Conservation (phyloP, 53 echinoderm and acorn worm genomes). For the Hippasteria phrygiana region DNA sequence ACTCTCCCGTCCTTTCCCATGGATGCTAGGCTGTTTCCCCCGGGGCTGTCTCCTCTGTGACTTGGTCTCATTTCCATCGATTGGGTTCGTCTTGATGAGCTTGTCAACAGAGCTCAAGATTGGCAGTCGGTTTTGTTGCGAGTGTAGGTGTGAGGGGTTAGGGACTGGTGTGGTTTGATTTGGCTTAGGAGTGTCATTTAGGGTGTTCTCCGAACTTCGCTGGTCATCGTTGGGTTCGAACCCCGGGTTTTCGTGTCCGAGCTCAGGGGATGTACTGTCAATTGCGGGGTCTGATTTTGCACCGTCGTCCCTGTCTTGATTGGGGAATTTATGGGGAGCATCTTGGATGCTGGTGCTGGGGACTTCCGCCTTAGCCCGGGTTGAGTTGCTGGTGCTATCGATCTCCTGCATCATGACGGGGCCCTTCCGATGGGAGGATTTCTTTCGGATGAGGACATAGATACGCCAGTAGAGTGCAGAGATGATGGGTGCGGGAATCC, state of each 20-base stretch:
- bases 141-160: background rate
- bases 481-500: constrained; percentile 48
- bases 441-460: constrained; percentile 52
- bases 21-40: background rate
- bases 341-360: background rate
- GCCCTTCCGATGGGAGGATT: background rate
- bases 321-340: background rate
- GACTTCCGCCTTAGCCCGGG: background rate
- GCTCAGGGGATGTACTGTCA: background rate
- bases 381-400: background rate
- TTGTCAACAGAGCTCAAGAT: background rate
- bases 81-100: background rate
- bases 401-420: constrained; percentile 31
- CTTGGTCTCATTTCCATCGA: background rate
- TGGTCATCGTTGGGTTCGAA: constrained; percentile 1
- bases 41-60: background rate
- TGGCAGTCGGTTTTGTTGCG: background rate
- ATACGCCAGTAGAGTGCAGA: constrained; percentile 50
- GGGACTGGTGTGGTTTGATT: background rate
- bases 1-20: background rate
- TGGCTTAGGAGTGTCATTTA: background rate
- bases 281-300: background rate
- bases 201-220: background rate
- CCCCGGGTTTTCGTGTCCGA: constrained; percentile 20
- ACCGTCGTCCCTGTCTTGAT: background rate